phyloP scores from a whole-genome alignment of 2,888 invertebrate genomes.

The Dascillus cervinus region DNA sequence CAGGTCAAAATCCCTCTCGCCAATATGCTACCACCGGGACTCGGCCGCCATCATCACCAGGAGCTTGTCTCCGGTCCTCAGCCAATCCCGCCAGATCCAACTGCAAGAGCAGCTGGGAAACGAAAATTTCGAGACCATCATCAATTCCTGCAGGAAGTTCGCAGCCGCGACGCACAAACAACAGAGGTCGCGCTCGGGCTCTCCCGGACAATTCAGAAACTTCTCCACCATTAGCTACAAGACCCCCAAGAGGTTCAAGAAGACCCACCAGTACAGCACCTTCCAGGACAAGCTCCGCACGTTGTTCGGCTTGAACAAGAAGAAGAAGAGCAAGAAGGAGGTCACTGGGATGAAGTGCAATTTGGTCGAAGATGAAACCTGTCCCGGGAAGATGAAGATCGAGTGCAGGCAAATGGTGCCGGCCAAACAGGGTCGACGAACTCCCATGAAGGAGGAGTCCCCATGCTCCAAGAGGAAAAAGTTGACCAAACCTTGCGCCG shows the following conservation, averaged over 20 bases:
- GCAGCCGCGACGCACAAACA: no score
- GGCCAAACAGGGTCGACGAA: background rate
- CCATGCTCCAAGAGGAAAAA: background rate
- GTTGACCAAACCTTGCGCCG: conserved; percentile 4
- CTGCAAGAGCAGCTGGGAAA: no score
- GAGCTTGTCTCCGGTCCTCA: no score
- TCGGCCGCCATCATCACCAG: no score
- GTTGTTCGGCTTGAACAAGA: background rate
- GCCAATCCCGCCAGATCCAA: no score
- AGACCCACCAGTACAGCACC: background rate
- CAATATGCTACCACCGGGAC: no score
- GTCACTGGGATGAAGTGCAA: background rate
- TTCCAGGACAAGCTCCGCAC: background rate
- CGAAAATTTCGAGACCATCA: no score
- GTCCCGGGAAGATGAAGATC: background rate
- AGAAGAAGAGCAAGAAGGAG: background rate
- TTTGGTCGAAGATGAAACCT: background rate
- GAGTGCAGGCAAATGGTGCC: background rate
- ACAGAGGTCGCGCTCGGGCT: background rate
- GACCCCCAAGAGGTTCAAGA: background rate
- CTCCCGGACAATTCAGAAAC: background rate
- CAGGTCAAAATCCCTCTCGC: background rate
- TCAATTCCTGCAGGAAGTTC: no score
- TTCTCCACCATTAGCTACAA: background rate
- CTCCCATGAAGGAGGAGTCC: background rate